Percentiles rank a stretch among this genome's conserved stretches.
phyloP scores from a whole-genome alignment of 2,888 invertebrate genomes.

The Dendrolimus pini region DNA sequence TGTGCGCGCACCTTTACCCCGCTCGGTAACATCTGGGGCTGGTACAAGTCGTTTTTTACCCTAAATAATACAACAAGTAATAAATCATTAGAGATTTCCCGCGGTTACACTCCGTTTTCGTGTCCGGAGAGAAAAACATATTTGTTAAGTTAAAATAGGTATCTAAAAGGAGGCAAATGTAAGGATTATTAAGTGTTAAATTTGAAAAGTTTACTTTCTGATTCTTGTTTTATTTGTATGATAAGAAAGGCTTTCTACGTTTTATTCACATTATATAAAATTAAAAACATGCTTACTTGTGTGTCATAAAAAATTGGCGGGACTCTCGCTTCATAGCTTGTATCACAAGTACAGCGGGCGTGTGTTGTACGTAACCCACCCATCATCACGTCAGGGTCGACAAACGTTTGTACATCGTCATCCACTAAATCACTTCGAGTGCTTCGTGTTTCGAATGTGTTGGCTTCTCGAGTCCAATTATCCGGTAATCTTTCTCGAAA shows the following conservation, averaged over 20 bases:
- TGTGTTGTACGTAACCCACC: conserved; percentile 37
- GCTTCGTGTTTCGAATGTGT: conserved; percentile 45
- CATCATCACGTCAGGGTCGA: conserved; percentile 53
- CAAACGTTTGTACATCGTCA: conserved; percentile 54
- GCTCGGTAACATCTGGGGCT: conserved; percentile 78
- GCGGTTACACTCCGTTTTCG: background rate
- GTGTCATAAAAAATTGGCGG: conserved; percentile 64
- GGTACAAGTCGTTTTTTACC: conserved; percentile 66
- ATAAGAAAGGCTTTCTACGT: too few species aligned
- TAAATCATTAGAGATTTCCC: background rate
- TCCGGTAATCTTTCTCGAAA: conserved; percentile 53
- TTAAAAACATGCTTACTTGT: conserved; percentile 41
- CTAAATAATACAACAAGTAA: conserved; percentile 20
- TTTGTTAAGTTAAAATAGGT: too few species aligned
- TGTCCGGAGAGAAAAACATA: background rate
- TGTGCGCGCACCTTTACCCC: conserved; percentile 35
- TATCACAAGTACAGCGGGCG: conserved; percentile 58
- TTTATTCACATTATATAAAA: conserved; percentile 4
- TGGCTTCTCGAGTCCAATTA: conserved; percentile 51
- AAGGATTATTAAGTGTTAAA: too few species aligned
- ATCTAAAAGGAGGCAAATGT: too few species aligned
- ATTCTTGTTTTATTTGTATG: too few species aligned
- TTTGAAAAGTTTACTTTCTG: too few species aligned
- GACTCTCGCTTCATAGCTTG: conserved; percentile 45
- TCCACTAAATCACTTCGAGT: conserved; percentile 49